Evolutionary conservation across 2,888 invertebrate species (phyloP).

Genomic region (Tachina grossa): DNA sequence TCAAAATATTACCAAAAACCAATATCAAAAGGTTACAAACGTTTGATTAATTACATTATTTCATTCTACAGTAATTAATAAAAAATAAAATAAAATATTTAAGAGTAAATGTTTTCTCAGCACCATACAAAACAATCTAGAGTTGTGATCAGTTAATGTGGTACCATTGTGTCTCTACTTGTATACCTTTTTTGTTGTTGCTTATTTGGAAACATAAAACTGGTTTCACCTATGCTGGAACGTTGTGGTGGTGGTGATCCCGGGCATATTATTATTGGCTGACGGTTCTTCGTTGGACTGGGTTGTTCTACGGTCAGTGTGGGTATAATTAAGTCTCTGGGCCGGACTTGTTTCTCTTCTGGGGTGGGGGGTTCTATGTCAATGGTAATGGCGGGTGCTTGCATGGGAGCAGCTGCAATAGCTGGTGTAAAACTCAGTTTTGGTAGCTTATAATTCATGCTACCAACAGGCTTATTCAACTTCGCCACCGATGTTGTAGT

Average conservation of each 20-base stretch:
- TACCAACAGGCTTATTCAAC: slow-evolving; percentile 70
- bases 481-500: slow-evolving; percentile 75
- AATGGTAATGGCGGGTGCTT: slow-evolving; percentile 75
- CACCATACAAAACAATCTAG: slow-evolving; percentile 67
- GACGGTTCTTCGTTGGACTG: slow-evolving; percentile 86
- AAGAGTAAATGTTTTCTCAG: not conserved
- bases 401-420: slow-evolving; percentile 62
- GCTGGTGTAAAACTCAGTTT: slow-evolving; percentile 70
- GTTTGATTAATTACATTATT: not conserved
- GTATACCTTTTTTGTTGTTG: slow-evolving; percentile 83
- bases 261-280: slow-evolving; percentile 83
- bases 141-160: slow-evolving; percentile 58
- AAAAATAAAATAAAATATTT: not conserved
- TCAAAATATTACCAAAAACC: slow-evolving; percentile 17
- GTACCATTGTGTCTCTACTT: slow-evolving; percentile 73
- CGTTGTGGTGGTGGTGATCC: slow-evolving; percentile 85
- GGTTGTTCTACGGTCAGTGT: slow-evolving; percentile 87
- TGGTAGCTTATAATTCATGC: slow-evolving; percentile 62
- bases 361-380: slow-evolving; percentile 79
- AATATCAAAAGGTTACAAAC: slow-evolving; percentile 8
- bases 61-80: not conserved
- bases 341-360: slow-evolving; percentile 78
- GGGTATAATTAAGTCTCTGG: slow-evolving; percentile 86
- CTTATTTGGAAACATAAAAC: slow-evolving; percentile 81
- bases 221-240: slow-evolving; percentile 81